Base-by-base conservation (phyloP, 2,888 invertebrate genomes). In the Drosophila cognata region DNA sequence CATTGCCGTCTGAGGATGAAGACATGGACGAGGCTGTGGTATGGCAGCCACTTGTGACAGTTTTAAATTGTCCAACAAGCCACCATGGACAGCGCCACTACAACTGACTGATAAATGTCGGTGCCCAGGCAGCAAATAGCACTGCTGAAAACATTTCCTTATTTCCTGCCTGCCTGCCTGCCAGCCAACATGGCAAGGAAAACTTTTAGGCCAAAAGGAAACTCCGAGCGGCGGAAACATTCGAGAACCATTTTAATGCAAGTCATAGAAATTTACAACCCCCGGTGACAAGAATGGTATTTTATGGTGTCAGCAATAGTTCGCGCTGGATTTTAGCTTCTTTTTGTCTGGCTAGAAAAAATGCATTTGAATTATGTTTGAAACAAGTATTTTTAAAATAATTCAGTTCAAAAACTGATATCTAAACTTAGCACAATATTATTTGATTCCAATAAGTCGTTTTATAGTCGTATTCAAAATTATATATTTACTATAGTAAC, bases 81-180 rank as follows among this genome's bases (percentile, higher is more conserved):
- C 71, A 69, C 69, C 72, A 71, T 71, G 69, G 67, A 81, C 71
- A 72, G 29, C 43, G 67, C 74, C 79, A 83, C 91, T 90, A 85
- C 90, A 88, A 89, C 90, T 89, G 87, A 91, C 87, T 87, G 87
- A 87, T 87, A 87, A 87, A 91, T 87, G 87, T 91, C 91, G 91
- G 74, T 88, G 77, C 51, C 81, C 81, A 78, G 88, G 84, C 91
- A 81, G 89, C 84, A 84, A 84, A 88, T 90, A 90, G 81, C 83
- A 90, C 81, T 89, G 77, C 73, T 83, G 90, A 73, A 75, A 88
- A 85, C 85, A 85, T 85, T 85, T 85, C 89, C 91, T 87, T 90
- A 90, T 90, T 85, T 85, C 90, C 85, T 83, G 85, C 35, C 46
- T 33, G 52, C 4, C 50, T 38, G 52, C 18, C 85, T 79, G 90